Conservation (phyloP, 2,888 invertebrate species). For the Trichogramma dendrolimi region DNA sequence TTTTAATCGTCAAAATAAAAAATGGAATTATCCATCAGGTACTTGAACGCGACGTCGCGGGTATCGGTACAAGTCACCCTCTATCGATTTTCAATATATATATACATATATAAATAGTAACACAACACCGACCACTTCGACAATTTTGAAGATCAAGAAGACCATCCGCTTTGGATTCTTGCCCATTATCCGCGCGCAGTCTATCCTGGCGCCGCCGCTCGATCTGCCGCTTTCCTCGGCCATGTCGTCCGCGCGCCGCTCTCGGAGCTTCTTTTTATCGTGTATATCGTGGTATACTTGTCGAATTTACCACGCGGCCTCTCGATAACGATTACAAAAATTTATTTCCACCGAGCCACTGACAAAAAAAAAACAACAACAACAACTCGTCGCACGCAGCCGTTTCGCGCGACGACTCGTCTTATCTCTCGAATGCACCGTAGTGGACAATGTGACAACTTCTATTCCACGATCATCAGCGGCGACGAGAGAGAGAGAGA, state of each 20-base stretch:
- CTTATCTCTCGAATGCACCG: neutral
- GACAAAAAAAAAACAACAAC: constrained; percentile 8
- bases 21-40: too few species aligned
- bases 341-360: neutral
- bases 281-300: neutral
- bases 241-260: constrained; percentile 26
- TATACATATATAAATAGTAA: neutral
- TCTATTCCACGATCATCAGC: too few species aligned
- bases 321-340: too few species aligned
- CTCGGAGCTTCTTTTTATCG: constrained; percentile 32
- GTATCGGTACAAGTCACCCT: neutral
- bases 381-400: constrained; percentile 21
- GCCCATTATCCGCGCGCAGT: constrained; percentile 12
- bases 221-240: constrained; percentile 15
- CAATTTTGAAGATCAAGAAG: constrained; percentile 51
- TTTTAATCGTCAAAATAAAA: too few species aligned
- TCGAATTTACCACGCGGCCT: too few species aligned
- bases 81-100: neutral
- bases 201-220: constrained; percentile 13
- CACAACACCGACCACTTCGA: constrained; percentile 61
- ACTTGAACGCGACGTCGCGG: neutral
- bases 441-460: too few species aligned
- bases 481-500: too few species aligned
- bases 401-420: constrained; percentile 3
- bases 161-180: constrained; percentile 21